Base-by-base conservation (phyloP, 2,797 vertebrate species). In the Acanthopagrus latus region DNA sequence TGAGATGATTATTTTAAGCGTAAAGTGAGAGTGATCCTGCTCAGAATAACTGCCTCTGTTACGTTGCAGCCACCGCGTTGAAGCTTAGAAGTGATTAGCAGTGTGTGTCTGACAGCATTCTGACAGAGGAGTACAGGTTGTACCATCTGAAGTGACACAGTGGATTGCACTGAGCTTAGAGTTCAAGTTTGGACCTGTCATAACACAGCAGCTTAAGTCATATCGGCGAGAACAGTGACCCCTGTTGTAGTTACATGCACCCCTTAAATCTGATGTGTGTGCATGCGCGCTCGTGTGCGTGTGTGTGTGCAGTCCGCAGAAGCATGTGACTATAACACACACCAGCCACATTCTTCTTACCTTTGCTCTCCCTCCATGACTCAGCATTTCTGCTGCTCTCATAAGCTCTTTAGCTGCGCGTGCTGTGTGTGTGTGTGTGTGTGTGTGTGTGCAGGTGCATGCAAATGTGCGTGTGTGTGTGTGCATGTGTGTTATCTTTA, bases 401-500 rank as follows among this genome's bases (percentile, higher is more conserved):
- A 52, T 64, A 73, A 70, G 51, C 71, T 59, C 13, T 56, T 56
- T 41, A 23, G 16, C 64, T 68, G 64, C 18, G 33, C 68, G 62
- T 64, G 51, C 55, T n/a, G 33, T 33, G 1, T 65, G 65, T 79
- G 17, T 27, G 1, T 65, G 63, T 7, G 21, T 59, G 56, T 27
- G n/a, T 14, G 3, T 1, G 62, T 71, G 43, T 73, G 21, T 54
- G 52, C 50, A 16, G 9, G 21, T 58, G 55, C 38, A 23, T 14
- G 3, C 1, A 66, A 76, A 48, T 73, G 21, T 54, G 51, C 12
- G 50, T 21, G n/a, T n/a, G 50, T 33, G 29, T 33, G 7, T 33
- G 33, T 70, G 78, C 58, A 43, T 76, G 52, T 83, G 80, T 78
- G 66, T 88, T 94, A 93, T 91, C 89, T 94, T 90, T 90, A 89